Evolutionary conservation across 2,888 invertebrate genomes (phyloP), one percentile per base, ranked within the genome.

Genomic region (Lutraria lutraria): DNA sequence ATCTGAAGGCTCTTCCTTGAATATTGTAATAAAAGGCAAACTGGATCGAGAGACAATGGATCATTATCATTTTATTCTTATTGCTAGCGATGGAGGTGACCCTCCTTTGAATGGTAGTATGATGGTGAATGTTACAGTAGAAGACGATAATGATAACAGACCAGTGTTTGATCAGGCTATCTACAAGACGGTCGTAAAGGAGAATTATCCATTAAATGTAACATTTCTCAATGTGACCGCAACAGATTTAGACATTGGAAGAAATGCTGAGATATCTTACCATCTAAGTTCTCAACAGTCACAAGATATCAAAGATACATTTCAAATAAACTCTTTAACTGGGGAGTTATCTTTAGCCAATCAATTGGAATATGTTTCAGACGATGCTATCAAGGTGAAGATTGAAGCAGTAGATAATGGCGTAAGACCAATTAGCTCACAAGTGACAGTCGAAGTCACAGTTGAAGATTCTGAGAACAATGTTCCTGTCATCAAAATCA

Each of bases 391-490:
- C 54, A 89, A 91, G 29, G 93, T 95, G 19, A 91, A 91, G 63
- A 93, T 95, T 53, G 93, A 94, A 85, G 95, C 94, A 19, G 80
- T 93, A 25, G 95, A 95, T 89, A 89, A 93, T 31, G 95, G 95
- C 25, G 89, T 90, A 25, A 94, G 94, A 83, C 94, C 95, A 19
- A 90, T 93, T 63, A 93, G 93, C 21, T 92, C 94, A 19, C 92
- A 94, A 63, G 93, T 94, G 2, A 90, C 89, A 76, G 93, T 95
- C 16, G 92, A 91, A 86, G 92, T 95, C 8, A 94, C 93, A 0
- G 98, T 99, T 16, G 98, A 98, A 95, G 97, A 97, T 90, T 99
- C 99, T 96, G 99, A 99, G 97, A 99, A 99, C 96, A 99, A 99
- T 96, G 99, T 99, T 15, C 99, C 99, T 0, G 97, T 98, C 12